Conservation (phyloP, 2,113 vertebrate species). For the Catharus bicknelli region DNA sequence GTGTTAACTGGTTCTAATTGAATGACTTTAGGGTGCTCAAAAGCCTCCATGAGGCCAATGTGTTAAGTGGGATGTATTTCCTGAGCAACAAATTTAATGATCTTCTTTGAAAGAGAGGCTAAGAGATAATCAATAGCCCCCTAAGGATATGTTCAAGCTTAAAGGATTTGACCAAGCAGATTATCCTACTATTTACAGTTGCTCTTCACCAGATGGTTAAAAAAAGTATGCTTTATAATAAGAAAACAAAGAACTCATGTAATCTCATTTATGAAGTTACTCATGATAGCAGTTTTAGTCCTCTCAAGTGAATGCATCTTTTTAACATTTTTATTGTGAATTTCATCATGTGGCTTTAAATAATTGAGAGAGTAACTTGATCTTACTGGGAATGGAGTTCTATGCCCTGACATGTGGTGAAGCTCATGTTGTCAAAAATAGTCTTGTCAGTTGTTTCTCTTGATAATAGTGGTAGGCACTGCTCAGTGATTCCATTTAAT, state of each 20-base stretch:
- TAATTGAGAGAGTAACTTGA: background rate
- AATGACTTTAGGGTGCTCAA: background rate
- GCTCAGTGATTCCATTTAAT: background rate
- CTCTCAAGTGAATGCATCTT: background rate
- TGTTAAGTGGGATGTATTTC: constrained; percentile 3
- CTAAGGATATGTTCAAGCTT: background rate
- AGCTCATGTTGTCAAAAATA: background rate
- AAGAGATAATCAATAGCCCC: constrained; percentile 37
- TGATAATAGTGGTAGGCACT: background rate
- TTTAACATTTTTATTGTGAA: background rate
- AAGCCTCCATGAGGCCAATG: background rate
- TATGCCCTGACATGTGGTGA: background rate
- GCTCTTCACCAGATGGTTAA: background rate
- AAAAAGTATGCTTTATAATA: background rate
- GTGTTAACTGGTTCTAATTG: constrained; percentile 21
- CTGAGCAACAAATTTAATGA: constrained; percentile 1
- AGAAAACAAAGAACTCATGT: background rate
- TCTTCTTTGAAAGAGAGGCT: constrained; percentile 12
- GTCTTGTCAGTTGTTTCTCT: background rate
- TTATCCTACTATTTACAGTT: constrained; percentile 7
- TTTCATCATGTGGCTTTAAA: background rate
- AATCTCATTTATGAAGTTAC: background rate
- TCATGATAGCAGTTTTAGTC: background rate
- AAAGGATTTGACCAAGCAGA: constrained; percentile 13
- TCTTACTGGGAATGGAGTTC: background rate